These are phyloP conservation scores for Tetanocera ferruginea DNA, from an alignment of 2,888 invertebrate species.

Conservation along the genomic window DNA sequence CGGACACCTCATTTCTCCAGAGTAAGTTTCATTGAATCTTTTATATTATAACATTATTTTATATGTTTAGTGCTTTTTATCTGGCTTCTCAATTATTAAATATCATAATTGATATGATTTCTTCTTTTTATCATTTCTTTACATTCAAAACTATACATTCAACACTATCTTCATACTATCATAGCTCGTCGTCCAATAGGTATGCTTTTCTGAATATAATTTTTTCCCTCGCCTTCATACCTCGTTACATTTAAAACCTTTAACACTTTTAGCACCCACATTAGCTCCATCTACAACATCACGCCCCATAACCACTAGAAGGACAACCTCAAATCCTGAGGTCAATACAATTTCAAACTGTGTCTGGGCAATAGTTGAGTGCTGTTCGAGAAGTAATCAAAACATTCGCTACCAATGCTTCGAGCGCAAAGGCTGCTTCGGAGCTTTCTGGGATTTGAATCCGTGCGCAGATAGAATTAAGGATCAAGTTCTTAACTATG, in stretches of 20 bases:
- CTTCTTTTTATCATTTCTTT: neutral
- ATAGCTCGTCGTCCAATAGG: neutral
- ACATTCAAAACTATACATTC: neutral
- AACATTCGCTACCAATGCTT: slow-evolving; percentile 76
- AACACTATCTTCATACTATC: neutral
- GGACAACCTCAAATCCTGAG: slow-evolving; percentile 44
- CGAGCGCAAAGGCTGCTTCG: slow-evolving; percentile 79
- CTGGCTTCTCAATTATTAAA: neutral
- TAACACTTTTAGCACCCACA: neutral
- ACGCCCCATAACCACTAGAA: slow-evolving; percentile 58
- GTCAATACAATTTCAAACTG: slow-evolving; percentile 73
- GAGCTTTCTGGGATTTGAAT: slow-evolving; percentile 80
- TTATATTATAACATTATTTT: too few species aligned
- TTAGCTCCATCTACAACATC: slow-evolving; percentile 20
- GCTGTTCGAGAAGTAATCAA: slow-evolving; percentile 74
- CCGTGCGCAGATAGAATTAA: slow-evolving; percentile 77
- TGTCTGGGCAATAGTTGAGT: slow-evolving; percentile 82
- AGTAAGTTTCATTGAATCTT: slow-evolving; percentile 37
- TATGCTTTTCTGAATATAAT: neutral
- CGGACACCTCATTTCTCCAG: slow-evolving; percentile 52
- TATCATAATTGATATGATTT: neutral
- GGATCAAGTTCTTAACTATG: slow-evolving; percentile 47
- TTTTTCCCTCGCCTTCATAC: neutral
- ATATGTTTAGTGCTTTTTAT: too few species aligned
- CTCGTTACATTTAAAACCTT: neutral